Base-by-base conservation (phyloP, 2,113 vertebrate genomes). In the Emydura subglobosa region DNA sequence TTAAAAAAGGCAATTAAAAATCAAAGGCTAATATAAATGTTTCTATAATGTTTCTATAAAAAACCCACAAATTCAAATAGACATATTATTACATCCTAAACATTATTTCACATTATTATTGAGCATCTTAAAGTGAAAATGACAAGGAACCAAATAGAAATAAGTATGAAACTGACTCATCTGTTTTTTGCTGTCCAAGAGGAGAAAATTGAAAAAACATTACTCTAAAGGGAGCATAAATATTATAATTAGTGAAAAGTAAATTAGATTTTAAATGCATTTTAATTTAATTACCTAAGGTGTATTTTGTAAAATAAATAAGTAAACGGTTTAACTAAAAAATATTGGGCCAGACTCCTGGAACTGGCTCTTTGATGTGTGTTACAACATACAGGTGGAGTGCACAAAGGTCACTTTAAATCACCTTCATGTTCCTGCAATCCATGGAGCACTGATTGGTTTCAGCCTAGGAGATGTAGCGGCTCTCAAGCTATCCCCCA, bases 91-190 rank as follows among this genome's bases (percentile, higher is more conserved):
- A 3, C 22, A 55, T 61, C 6, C 4, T 31, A 2, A 72, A 72
- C 72, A 5, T 78, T 83, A 80, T 78, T 78, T 78, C 24, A 25
- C 27, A 39, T 39, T 39, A 39, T 39, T 39, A 39, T 1, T 89
- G 25, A 82, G 42, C 85, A 4, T 25, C 50, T 82, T 85, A 80
- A 50, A 81, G 93, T 89, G 49, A 88, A 90, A 88, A 39, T 14
- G 42, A 1, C 44, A 74, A 57, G 44, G 54, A 53, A 59, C 9
- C 42, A 57, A 29, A 57, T 59, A 83, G 42, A 29, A 78, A 7
- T 65, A 80, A 54, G 79, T 39, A 80, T 2, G 89, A n/a, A 39
- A 79, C 54, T 87, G 7, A 16, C 10, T 91, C 14, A 88, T 24
- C 22, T 79, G 4, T 72, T 93, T 86, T 72, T 4, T 95, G 6